Percentiles rank a stretch among this genome's conserved stretches.
Conservation (phyloP, 2,888 invertebrate genomes). For the Watsonalla binaria region DNA sequence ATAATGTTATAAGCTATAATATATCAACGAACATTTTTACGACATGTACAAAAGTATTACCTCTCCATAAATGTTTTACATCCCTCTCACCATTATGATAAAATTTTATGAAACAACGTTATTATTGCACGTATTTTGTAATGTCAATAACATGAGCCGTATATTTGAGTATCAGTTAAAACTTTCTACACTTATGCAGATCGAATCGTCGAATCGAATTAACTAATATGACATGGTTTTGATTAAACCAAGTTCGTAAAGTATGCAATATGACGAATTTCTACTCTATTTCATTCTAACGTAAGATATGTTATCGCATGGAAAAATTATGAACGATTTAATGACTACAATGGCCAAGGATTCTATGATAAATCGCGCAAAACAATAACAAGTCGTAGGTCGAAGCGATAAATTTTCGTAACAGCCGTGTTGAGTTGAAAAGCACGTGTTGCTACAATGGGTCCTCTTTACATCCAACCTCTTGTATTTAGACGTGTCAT, state of each 20-base stretch:
- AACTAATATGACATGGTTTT: not conserved
- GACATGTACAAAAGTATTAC: slow-evolving; percentile 12
- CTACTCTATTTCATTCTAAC: not conserved
- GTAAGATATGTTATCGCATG: slow-evolving; percentile 9
- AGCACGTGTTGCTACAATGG: not conserved
- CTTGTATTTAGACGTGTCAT: slow-evolving; percentile 2
- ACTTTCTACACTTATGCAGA: not conserved
- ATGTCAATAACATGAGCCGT: no score
- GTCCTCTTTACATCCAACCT: not conserved
- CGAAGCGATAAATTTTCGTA: slow-evolving; percentile 15
- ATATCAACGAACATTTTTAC: slow-evolving; percentile 21
- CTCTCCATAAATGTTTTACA: slow-evolving; percentile 25
- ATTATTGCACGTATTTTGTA: slow-evolving; percentile 10
- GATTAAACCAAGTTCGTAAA: not conserved
- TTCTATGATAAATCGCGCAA: slow-evolving; percentile 16
- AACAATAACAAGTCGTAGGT: slow-evolving; percentile 25
- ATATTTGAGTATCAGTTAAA: no score
- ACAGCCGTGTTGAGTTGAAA: not conserved
- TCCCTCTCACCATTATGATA: slow-evolving; percentile 22
- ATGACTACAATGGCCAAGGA: slow-evolving; percentile 16
- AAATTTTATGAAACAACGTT: slow-evolving; percentile 23
- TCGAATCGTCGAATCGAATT: not conserved
- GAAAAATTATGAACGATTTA: slow-evolving; percentile 19
- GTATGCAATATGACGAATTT: no score
- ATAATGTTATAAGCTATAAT: slow-evolving; percentile 10